Evolutionary conservation across 2,888 invertebrate species (phyloP).

Genomic region (Trisateles emortualis): DNA sequence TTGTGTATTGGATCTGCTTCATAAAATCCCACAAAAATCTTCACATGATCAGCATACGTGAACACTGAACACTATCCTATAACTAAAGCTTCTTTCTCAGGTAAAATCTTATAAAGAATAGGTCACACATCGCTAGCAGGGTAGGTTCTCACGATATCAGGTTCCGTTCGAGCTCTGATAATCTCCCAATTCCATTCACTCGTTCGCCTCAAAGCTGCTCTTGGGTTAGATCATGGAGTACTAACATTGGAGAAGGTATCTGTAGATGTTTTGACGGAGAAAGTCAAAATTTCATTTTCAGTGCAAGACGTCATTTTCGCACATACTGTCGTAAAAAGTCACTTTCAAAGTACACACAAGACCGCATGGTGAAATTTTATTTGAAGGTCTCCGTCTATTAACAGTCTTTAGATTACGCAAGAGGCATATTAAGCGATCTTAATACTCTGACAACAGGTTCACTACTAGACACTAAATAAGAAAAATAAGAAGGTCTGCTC

Average conservation of each 20-base stretch:
- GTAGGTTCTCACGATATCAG: slow-evolving; percentile 27
- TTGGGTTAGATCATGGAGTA: slow-evolving; percentile 22
- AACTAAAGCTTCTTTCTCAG: background rate
- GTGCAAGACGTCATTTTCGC: too few relatives aligned
- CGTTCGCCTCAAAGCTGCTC: slow-evolving; percentile 39
- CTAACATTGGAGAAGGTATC: background rate
- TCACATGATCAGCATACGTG: background rate
- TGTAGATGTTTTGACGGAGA: background rate
- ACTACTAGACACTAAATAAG: too few relatives aligned
- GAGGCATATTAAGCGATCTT: too few relatives aligned
- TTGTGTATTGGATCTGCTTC: too few relatives aligned
- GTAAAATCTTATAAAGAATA: background rate
- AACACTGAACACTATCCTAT: background rate
- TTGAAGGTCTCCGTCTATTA: too few relatives aligned
- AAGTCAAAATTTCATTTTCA: too few relatives aligned
- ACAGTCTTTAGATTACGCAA: too few relatives aligned
- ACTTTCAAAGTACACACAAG: too few relatives aligned
- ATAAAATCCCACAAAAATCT: background rate
- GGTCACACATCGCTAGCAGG: slow-evolving; percentile 4
- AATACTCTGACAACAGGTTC: too few relatives aligned
- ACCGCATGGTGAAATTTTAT: too few relatives aligned
- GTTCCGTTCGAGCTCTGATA: slow-evolving; percentile 30
- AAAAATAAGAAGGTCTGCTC: too few relatives aligned
- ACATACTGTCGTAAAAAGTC: too few relatives aligned
- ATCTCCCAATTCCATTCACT: slow-evolving; percentile 48